phyloP scores from a whole-genome alignment of 1,140 invertebrate species.

The Drosophila biarmipes region DNA sequence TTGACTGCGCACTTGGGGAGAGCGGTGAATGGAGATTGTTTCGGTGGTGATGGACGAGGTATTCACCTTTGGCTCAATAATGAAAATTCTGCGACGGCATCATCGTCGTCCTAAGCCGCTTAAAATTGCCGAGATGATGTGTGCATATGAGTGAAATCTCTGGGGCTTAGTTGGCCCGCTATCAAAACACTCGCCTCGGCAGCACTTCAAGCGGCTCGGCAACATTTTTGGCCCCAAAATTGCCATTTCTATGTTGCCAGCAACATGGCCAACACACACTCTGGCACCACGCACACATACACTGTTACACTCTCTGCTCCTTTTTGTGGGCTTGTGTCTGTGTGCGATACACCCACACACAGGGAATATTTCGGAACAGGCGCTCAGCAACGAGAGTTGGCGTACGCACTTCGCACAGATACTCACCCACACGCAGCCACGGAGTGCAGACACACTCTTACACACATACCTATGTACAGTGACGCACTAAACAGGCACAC shows the following conservation, averaged over 20 bases:
- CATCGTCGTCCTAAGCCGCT: slow-evolving; percentile 59
- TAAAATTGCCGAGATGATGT: slow-evolving; percentile 64
- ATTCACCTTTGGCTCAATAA: slow-evolving; percentile 75
- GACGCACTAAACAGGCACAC: slow-evolving; percentile 46
- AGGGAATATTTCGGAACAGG: slow-evolving; percentile 67
- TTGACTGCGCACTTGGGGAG: slow-evolving; percentile 40
- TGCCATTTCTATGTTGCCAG: slow-evolving; percentile 56
- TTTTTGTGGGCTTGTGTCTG: slow-evolving; percentile 28
- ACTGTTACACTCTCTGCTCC: background rate
- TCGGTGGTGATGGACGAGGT: slow-evolving; percentile 4
- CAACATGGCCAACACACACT: slow-evolving; percentile 38
- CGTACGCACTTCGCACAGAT: slow-evolving; percentile 48
- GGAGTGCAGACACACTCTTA: slow-evolving; percentile 19
- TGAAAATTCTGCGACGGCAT: slow-evolving; percentile 63
- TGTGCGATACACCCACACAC: slow-evolving; percentile 77
- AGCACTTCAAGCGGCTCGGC: slow-evolving; percentile 28
- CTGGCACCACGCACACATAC: background rate
- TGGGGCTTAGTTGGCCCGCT: slow-evolving; percentile 33
- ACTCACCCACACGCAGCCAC: slow-evolving; percentile 24
- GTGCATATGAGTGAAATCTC: slow-evolving; percentile 46
- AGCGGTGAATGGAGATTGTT: slow-evolving; percentile 5
- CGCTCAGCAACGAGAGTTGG: slow-evolving; percentile 52
- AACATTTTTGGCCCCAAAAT: slow-evolving; percentile 34
- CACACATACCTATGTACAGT: slow-evolving; percentile 4
- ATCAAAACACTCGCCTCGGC: slow-evolving; percentile 54